A percentile compares a stretch with the other conserved stretches of the same genome.
Evolutionary conservation across 2,888 invertebrate genomes (phyloP).

Genomic region (Ectemnius lituratus): DNA sequence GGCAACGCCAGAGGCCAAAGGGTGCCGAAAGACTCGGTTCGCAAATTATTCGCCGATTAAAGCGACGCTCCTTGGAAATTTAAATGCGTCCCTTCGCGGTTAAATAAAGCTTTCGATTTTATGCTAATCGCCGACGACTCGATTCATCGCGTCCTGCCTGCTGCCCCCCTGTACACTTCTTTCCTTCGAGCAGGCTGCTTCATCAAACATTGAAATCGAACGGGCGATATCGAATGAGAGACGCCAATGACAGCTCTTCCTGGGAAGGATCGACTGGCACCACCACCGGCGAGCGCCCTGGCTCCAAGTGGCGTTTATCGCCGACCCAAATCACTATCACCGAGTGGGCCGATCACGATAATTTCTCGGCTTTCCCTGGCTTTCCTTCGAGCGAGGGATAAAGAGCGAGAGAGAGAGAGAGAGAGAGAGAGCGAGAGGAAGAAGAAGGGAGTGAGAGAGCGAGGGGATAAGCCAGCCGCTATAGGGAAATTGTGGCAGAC

Average conservation of each 20-base stretch:
- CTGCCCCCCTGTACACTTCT: too few species aligned
- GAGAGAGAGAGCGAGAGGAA: too few species aligned
- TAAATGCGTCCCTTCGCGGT: background rate
- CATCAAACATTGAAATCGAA: background rate
- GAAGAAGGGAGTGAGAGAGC: too few species aligned
- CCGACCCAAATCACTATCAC: conserved; percentile 24
- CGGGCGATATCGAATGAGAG: background rate
- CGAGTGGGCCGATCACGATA: conserved; percentile 33
- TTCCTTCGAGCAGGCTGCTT: background rate
- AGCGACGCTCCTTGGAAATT: conserved; percentile 2
- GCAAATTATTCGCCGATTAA: background rate
- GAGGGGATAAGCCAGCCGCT: background rate
- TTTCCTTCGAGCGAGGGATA: too few species aligned
- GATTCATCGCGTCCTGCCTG: too few species aligned
- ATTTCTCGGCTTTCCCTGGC: conserved; percentile 11
- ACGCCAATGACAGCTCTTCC: conserved; percentile 1
- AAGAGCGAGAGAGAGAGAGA: too few species aligned
- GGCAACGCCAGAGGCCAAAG: too few species aligned
- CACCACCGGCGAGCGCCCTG: conserved; percentile 8
- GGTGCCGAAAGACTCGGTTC: background rate
- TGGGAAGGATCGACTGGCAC: conserved; percentile 9
- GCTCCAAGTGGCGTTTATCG: conserved; percentile 11
- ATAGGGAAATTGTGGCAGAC: conserved; percentile 38
- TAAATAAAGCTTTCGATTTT: conserved; percentile 1
- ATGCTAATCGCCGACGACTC: background rate